A percentile compares a stretch with the other conserved stretches of the same genome.
Conservation (phyloP, 30 jellyfish, hydroid and myxozoan species). For the Mastigias papua region DNA sequence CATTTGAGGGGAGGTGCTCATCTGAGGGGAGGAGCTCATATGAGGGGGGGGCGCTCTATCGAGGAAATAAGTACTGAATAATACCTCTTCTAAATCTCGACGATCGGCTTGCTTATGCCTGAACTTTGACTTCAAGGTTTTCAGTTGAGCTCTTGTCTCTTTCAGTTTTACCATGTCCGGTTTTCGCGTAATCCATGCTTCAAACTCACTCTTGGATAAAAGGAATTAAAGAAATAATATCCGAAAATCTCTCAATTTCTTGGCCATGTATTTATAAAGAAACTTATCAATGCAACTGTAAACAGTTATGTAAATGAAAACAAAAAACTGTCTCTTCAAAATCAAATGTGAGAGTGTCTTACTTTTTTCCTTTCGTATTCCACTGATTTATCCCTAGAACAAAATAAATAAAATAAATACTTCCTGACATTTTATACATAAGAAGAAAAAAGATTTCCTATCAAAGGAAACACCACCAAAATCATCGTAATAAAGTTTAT, state of each 20-base stretch:
- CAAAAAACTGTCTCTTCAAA: background rate
- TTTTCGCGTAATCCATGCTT: slow-evolving; percentile 20
- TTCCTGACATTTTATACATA: no score
- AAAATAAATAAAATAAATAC: no score
- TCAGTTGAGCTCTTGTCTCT: slow-evolving; percentile 17
- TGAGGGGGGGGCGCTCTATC: no score
- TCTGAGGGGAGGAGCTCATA: no score
- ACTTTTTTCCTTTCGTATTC: background rate
- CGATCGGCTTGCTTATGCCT: slow-evolving; percentile 78
- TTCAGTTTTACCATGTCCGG: slow-evolving; percentile 61
- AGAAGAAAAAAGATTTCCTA: no score
- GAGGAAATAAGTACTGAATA: no score
- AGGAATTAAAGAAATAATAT: background rate
- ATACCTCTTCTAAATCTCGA: slow-evolving; percentile 78
- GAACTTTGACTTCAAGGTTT: slow-evolving; percentile 53
- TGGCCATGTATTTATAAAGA: no score
- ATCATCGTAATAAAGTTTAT: no score
- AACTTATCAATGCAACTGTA: background rate
- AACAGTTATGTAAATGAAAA: background rate
- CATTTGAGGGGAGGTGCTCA: no score
- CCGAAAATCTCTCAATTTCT: no score
- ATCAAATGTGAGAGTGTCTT: background rate
- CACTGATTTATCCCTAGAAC: background rate
- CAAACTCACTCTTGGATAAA: slow-evolving; percentile 19
- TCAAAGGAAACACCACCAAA: no score